Evolutionary conservation across 2,797 vertebrate genomes (phyloP).

Genomic region (Mormyrus proboscirostris): DNA sequence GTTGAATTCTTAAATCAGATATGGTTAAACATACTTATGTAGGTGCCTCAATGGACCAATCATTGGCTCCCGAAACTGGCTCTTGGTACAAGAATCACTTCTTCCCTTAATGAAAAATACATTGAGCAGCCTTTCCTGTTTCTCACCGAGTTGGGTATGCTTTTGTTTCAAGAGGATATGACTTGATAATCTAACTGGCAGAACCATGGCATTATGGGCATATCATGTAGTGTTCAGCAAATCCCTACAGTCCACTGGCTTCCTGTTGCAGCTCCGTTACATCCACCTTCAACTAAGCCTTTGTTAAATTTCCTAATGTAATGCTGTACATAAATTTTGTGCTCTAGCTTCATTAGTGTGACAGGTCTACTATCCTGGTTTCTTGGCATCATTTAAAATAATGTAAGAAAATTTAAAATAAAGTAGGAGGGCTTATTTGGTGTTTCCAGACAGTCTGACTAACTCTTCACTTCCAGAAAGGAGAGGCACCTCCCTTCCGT

Average conservation of each 20-base stretch:
- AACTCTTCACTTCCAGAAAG: neutral
- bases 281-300: neutral
- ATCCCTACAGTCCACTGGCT: neutral
- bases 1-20: neutral
- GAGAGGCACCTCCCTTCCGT: neutral
- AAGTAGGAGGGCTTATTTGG: neutral
- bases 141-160: neutral
- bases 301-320: neutral
- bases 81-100: neutral
- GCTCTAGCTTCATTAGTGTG: neutral
- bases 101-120: neutral
- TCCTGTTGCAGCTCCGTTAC: neutral
- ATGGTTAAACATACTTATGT: neutral
- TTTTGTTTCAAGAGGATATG: constrained; percentile 12
- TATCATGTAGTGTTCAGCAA: neutral
- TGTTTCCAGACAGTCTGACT: neutral
- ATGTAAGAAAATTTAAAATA: neutral
- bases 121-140: neutral
- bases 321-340: neutral
- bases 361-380: neutral
- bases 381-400: neutral
- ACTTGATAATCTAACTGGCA: neutral
- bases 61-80: neutral
- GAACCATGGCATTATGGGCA: neutral
- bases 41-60: neutral